Percentiles rank a stretch among this genome's conserved stretches.
Evolutionary conservation across 2,797 vertebrate genomes (phyloP).

Genomic region (Aldrovandia affinis): DNA sequence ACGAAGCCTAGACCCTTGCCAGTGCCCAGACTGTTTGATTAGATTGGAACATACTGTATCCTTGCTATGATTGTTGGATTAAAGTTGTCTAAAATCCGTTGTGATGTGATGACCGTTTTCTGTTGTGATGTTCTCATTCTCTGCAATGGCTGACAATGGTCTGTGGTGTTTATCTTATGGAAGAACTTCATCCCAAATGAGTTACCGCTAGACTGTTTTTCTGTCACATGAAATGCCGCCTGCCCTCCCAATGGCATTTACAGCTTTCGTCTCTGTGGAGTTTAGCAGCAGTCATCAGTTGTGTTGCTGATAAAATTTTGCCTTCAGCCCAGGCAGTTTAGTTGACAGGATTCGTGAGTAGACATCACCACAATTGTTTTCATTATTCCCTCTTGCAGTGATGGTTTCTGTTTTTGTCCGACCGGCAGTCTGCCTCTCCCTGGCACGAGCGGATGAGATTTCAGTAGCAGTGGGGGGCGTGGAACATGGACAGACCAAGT

Average conservation of each 20-base stretch:
- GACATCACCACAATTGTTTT: neutral
- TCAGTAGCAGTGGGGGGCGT: neutral
- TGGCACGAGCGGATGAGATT: constrained; percentile 13
- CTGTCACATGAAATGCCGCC: neutral
- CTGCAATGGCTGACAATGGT: neutral
- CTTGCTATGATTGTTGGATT: neutral
- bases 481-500: neutral
- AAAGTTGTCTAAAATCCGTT: constrained; percentile 20
- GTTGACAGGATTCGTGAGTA: constrained; percentile 6
- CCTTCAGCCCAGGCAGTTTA: constrained; percentile 29
- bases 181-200: neutral
- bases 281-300: neutral
- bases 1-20: neutral
- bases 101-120: constrained; percentile 1
- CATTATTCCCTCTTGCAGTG: neutral
- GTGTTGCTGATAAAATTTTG: constrained; percentile 23
- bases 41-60: neutral
- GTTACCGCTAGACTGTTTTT: neutral
- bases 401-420: neutral
- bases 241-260: neutral
- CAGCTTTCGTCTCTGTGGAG: neutral
- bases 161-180: neutral
- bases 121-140: constrained; percentile 18
- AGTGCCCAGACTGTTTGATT: neutral
- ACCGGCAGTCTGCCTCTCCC: neutral